Conservation (phyloP, 2,888 invertebrate genomes). For the Nephrotoma flavescens region DNA sequence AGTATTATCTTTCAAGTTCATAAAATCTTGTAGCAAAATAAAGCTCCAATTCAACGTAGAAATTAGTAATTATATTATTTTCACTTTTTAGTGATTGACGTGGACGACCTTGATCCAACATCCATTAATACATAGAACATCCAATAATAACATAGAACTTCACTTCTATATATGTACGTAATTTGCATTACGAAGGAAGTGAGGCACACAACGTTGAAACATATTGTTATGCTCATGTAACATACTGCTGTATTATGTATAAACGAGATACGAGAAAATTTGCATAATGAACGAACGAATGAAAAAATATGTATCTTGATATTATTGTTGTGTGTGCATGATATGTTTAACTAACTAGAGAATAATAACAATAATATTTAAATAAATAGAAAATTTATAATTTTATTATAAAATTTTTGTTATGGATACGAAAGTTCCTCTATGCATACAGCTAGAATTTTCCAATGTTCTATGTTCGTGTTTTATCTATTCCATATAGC, state of each 20-base stretch:
- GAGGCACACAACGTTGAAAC: not conserved
- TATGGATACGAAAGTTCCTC: not conserved
- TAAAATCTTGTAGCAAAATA: too few relatives aligned
- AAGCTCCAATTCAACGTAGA: too few relatives aligned
- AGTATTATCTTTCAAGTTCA: too few relatives aligned
- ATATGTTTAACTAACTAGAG: not conserved
- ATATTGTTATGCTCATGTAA: not conserved
- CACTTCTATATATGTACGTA: too few relatives aligned
- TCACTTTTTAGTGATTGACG: too few relatives aligned
- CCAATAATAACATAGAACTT: too few relatives aligned
- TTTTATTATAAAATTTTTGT: not conserved
- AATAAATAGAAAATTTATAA: not conserved
- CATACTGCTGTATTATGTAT: not conserved
- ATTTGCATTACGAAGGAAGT: not conserved
- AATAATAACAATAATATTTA: not conserved
- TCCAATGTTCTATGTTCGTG: not conserved
- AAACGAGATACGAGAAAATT: not conserved
- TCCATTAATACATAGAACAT: too few relatives aligned
- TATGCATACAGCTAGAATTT: not conserved
- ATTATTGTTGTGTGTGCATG: not conserved
- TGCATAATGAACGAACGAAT: not conserved
- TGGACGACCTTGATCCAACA: too few relatives aligned
- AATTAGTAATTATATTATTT: too few relatives aligned
- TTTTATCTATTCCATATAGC: not conserved
- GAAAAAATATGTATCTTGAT: not conserved